Evolutionary conservation across 1,140 invertebrate genomes (phyloP), one percentile per base, ranked within the genome.

Genomic region (Cydia splendana): DNA sequence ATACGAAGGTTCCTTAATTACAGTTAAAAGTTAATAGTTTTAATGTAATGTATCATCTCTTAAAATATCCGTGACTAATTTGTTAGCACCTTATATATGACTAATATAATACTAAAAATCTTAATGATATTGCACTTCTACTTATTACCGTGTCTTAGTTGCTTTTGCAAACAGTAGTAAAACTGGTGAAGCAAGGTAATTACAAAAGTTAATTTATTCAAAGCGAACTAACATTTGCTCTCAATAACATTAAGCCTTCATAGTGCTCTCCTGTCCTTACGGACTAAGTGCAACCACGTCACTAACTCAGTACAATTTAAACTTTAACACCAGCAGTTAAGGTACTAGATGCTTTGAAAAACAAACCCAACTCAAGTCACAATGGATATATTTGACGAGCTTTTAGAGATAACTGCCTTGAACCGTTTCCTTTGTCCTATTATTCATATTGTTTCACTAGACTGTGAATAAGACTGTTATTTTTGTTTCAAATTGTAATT

Each of bases 361-460:
- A 78, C 78, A 34, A 76, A 75, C 75, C 42, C 53, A 24, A 76
- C 77, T 53, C 67, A 53, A 65, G 53, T 78, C 76, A 81, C 75
- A 82, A 83, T 80, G 77, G 77, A 79, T 84, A 81, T 88, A 90
- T 89, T 88, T 88, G 87, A 89, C 82, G 81, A 88, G 86, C 86
- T 88, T 88, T 88, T 84, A 86, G 82, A 88, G 88, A 88, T 89
- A 88, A 87, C 85, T 87, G 85, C 80, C 83, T 88, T 81, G 81
- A 89, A 90, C 87, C 82, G 83, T 85, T 90, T 88, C 82, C 83
- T 88, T 89, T 90, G 88, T 89, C 80, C 80, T 84, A 84, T 88
- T 88, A 88, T 88, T 88, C 85, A 88, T 69, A 69, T 86, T 87
- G 87, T 88, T 88, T 88, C 80, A 77, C 73, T 77, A 80, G 81